Base-by-base conservation (phyloP, 2,888 invertebrate genomes). In the Drosophila fulvimacula region DNA sequence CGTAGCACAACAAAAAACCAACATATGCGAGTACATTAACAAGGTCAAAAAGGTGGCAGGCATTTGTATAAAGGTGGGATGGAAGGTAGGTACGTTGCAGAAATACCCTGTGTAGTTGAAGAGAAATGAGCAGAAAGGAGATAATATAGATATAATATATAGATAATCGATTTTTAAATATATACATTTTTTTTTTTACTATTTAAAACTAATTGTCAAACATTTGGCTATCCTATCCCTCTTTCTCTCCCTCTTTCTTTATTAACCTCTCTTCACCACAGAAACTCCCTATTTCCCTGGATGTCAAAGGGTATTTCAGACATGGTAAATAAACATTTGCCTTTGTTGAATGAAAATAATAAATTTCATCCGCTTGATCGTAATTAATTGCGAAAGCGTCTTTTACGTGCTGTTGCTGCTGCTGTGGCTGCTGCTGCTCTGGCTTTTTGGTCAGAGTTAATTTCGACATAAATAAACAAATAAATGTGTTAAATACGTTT, bases 381-480 rank as follows among this genome's bases (percentile, higher is more conserved):
- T 61, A 76, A 76, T 79, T 79, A 74, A 79, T 64, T 61, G 57
- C 57, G 49, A 57, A n/a, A 13, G 41, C 41, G 21, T 52, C 62
- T 42, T 44, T n/a, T n/a, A n/a, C 34, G 38, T 41, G 38, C 21
- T 48, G 41, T 21, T 10, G 11, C 41, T 19, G 21, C 19, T n/a
- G n/a, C n/a, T n/a, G n/a, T n/a, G n/a, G n/a, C n/a, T 15, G 24
- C 24, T 27, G n/a, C 5, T 36, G 36, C 51, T 51, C 15, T 24
- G n/a, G 44, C 9, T 24, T 52, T 57, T 42, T 21, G 57, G 49
- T 49, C 58, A 79, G 75, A 48, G 70, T 79, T 67, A 67, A 75
- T 76, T 76, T 68, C 58, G 39, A 72, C 68, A 68, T 69, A 72
- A 80, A 66, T 41, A 78, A 76, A 76, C 77, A 80, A 79, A 71